Conservation (phyloP, 2,888 invertebrate species). For the Atherix ibis region DNA sequence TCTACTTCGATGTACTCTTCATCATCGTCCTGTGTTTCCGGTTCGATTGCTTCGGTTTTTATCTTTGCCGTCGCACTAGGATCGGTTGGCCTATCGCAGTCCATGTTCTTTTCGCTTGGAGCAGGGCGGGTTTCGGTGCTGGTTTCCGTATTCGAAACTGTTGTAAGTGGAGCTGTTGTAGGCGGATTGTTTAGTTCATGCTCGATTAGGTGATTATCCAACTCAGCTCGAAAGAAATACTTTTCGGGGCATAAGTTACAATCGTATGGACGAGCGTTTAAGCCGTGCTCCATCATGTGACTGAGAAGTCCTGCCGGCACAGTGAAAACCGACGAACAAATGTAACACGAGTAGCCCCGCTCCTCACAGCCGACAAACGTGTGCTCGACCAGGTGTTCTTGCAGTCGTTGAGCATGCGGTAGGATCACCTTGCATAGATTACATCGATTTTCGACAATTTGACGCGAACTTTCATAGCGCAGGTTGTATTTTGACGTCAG, state of each 20-base stretch:
- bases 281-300: slow-evolving; percentile 70
- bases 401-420: slow-evolving; percentile 65
- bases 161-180: neutral
- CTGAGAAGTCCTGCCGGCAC: slow-evolving; percentile 65
- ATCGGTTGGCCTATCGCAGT: neutral
- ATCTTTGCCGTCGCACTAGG: neutral
- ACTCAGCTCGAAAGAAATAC: slow-evolving; percentile 81
- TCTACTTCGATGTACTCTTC: slow-evolving; percentile 34
- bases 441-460: slow-evolving; percentile 43
- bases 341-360: slow-evolving; percentile 62
- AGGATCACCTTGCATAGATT: slow-evolving; percentile 64
- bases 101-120: neutral
- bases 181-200: slow-evolving; percentile 31
- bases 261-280: slow-evolving; percentile 68
- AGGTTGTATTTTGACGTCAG: slow-evolving; percentile 31
- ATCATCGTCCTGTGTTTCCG: slow-evolving; percentile 22
- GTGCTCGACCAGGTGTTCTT: slow-evolving; percentile 81
- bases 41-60: slow-evolving; percentile 9
- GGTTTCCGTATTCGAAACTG: neutral
- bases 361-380: slow-evolving; percentile 76
- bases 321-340: slow-evolving; percentile 76
- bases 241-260: slow-evolving; percentile 68
- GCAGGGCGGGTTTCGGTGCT: neutral
- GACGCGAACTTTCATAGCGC: slow-evolving; percentile 38
- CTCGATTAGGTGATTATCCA: slow-evolving; percentile 67